phyloP scores from a whole-genome alignment of 2,888 invertebrate genomes.

The Tridacna gigas region DNA sequence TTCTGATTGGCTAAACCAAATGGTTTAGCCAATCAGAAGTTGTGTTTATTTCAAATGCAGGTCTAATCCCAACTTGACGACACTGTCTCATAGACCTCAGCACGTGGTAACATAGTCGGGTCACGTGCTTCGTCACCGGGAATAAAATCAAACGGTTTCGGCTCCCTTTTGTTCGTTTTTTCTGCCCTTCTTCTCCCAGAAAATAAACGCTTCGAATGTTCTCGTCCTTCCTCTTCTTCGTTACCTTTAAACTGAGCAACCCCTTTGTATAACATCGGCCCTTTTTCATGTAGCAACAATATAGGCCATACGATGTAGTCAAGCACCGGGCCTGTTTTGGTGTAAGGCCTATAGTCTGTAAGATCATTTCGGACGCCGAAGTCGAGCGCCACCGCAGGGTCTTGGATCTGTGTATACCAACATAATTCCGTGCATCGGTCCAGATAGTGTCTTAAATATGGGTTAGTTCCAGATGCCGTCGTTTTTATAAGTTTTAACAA shows the following conservation, averaged over 20 bases:
- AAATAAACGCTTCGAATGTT: background rate
- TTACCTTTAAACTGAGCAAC: slow-evolving; percentile 40
- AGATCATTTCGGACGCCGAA: background rate
- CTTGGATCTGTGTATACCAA: slow-evolving; percentile 54
- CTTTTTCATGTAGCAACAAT: slow-evolving; percentile 36
- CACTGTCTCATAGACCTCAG: background rate
- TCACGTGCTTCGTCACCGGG: slow-evolving; percentile 2
- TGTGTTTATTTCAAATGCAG: too few species aligned
- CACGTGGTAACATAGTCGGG: background rate
- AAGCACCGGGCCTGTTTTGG: slow-evolving; percentile 23
- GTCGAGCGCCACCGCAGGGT: slow-evolving; percentile 40
- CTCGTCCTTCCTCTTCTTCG: background rate
- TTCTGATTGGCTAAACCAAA: too few species aligned
- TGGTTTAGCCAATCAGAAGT: too few species aligned
- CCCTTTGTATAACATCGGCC: slow-evolving; percentile 40
- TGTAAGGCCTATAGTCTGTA: slow-evolving; percentile 32
- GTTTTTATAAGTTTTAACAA: background rate
- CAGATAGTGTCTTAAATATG: slow-evolving; percentile 23
- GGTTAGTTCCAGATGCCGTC: background rate
- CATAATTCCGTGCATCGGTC: slow-evolving; percentile 35
- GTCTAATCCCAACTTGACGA: background rate
- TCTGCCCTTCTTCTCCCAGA: background rate
- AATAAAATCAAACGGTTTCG: background rate
- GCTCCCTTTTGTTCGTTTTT: background rate
- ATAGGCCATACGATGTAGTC: slow-evolving; percentile 52